Percentiles rank a stretch among this genome's conserved stretches.
Conservation (phyloP, 2,888 invertebrate species). For the Drosophila rellima region DNA sequence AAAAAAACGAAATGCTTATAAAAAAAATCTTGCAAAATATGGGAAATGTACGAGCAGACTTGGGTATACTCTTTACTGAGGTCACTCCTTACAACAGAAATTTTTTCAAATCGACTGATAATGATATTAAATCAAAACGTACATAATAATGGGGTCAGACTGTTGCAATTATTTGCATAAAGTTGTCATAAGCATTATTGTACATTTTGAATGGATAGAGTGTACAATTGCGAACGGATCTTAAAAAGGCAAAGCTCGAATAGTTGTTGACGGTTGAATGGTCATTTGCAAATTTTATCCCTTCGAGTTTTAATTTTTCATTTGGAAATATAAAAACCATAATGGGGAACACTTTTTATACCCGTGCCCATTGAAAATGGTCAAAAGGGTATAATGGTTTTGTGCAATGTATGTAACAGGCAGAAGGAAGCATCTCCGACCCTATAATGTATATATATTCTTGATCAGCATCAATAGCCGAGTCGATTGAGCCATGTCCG, state of each 20-base stretch:
- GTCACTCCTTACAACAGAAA: not conserved
- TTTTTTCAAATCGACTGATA: not conserved
- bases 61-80: not conserved
- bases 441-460: no score
- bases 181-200: not conserved
- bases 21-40: slow-evolving; percentile 6
- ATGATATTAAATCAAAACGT: not conserved
- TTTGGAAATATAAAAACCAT: slow-evolving; percentile 20
- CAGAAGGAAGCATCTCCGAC: no score
- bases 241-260: slow-evolving; percentile 27
- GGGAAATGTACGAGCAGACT: not conserved
- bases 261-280: slow-evolving; percentile 55
- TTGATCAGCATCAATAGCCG: no score
- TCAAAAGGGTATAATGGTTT: no score
- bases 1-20: slow-evolving; percentile 40
- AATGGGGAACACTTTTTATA: slow-evolving; percentile 25
- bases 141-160: not conserved
- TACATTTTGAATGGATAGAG: not conserved
- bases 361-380: no score
- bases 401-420: no score
- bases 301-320: slow-evolving; percentile 20
- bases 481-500: no score
- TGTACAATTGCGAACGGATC: slow-evolving; percentile 6
- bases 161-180: not conserved
- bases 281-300: slow-evolving; percentile 47